Conservation (phyloP, 2,797 vertebrate genomes). For the Diplodus puntazzo region DNA sequence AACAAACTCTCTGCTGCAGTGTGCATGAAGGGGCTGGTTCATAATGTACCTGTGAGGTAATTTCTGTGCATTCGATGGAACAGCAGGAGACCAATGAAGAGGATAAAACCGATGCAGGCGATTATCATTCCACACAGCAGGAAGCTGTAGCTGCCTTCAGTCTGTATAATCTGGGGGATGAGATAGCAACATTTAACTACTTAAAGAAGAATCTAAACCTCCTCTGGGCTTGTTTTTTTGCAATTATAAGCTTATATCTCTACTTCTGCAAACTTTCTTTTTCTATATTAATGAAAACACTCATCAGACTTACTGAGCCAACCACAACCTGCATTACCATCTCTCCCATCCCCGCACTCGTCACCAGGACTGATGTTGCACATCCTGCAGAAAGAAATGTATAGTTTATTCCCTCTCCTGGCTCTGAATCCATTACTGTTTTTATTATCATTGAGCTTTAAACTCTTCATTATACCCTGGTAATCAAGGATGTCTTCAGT, state of each 20-base stretch:
- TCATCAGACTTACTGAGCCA: slow-evolving; percentile 89
- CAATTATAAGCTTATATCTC: slow-evolving; percentile 27
- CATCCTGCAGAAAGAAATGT: slow-evolving; percentile 85
- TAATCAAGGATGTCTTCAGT: slow-evolving; percentile 96
- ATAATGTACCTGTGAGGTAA: slow-evolving; percentile 88
- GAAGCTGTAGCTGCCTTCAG: slow-evolving; percentile 94
- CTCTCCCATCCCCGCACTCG: slow-evolving; percentile 94
- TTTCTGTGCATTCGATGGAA: slow-evolving; percentile 92
- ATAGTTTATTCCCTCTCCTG: slow-evolving; percentile 17
- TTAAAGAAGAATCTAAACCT: slow-evolving; percentile 40
- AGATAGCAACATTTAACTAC: slow-evolving; percentile 39
- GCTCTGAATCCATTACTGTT: not conserved
- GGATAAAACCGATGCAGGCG: slow-evolving; percentile 89
- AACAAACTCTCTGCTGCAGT: not conserved
- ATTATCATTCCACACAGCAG: slow-evolving; percentile 94
- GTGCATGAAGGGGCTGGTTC: not conserved
- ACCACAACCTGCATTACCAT: slow-evolving; percentile 96
- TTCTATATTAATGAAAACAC: slow-evolving; percentile 19
- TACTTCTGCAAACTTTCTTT: not conserved
- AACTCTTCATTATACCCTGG: slow-evolving; percentile 82
- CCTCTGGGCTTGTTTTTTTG: slow-evolving; percentile 12
- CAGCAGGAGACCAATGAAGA: slow-evolving; percentile 91
- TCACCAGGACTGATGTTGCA: slow-evolving; percentile 96
- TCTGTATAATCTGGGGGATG: slow-evolving; percentile 89
- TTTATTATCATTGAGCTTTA: slow-evolving; percentile 2